phyloP scores from a whole-genome alignment of 2,797 vertebrate genomes.

The Peromyscus nudipes region DNA sequence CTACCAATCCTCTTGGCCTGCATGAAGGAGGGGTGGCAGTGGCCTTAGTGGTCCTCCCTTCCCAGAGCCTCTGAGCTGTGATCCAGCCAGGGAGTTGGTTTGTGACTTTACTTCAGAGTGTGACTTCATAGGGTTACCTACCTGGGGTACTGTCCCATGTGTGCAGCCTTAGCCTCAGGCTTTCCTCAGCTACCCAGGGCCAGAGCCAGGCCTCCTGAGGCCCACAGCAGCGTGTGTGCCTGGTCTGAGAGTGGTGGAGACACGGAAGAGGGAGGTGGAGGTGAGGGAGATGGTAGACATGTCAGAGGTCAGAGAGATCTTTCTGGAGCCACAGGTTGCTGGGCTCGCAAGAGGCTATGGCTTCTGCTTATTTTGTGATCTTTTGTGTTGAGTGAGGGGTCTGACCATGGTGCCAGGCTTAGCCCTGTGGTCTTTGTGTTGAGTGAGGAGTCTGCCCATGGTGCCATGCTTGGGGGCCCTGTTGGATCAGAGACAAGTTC shows the following conservation, averaged over 20 bases:
- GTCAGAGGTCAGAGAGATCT: neutral
- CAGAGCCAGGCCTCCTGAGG: neutral
- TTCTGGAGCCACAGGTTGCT: neutral
- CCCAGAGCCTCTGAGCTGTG: neutral
- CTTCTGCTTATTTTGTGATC: neutral
- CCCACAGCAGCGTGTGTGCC: neutral
- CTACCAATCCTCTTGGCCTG: constrained; percentile 39
- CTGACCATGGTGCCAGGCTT: neutral
- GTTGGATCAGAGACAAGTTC: neutral
- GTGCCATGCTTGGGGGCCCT: neutral
- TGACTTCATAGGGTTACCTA: neutral
- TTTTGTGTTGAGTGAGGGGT: neutral
- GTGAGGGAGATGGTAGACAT: fast-evolving
- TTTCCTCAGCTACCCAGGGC: neutral
- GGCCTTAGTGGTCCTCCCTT: neutral
- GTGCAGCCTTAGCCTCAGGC: neutral
- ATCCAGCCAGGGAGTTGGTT: neutral
- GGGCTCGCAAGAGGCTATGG: neutral
- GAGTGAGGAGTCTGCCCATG: neutral
- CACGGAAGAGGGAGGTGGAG: neutral
- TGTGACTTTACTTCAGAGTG: neutral
- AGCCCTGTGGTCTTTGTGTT: neutral
- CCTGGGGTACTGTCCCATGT: neutral
- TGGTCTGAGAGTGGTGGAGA: neutral
- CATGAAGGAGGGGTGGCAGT: neutral